These are phyloP conservation scores for Drosophila ogumai DNA, from an alignment of 1,140 invertebrate genomes.

Conservation along the genomic window DNA sequence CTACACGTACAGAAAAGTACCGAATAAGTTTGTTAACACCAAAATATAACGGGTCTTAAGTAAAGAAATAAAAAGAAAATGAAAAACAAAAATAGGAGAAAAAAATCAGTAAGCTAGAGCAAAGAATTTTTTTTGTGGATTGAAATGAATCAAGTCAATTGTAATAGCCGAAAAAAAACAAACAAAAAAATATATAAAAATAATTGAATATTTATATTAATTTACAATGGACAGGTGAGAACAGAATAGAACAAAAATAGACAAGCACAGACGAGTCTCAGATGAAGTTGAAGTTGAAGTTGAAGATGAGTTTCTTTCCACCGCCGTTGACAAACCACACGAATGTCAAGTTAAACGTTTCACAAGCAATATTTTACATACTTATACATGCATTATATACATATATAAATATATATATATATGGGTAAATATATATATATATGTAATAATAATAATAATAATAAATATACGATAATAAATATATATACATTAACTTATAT, in stretches of 20 bases:
- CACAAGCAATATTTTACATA: slow-evolving; percentile 82
- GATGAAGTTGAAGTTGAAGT: slow-evolving; percentile 4
- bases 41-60: slow-evolving; percentile 74
- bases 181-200: slow-evolving; percentile 12
- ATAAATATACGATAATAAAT: slow-evolving; percentile 45
- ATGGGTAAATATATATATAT: slow-evolving; percentile 41
- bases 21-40: slow-evolving; percentile 72
- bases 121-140: slow-evolving; percentile 54
- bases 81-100: slow-evolving; percentile 4
- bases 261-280: slow-evolving; percentile 21
- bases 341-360: slow-evolving; percentile 81
- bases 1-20: slow-evolving; percentile 41
- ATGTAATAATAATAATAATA: slow-evolving; percentile 24
- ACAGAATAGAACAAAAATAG: slow-evolving; percentile 9
- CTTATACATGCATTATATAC: slow-evolving; percentile 61
- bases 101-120: slow-evolving; percentile 51
- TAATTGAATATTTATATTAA: slow-evolving; percentile 43
- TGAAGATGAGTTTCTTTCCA: slow-evolving; percentile 42
- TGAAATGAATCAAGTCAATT: slow-evolving; percentile 65
- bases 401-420: slow-evolving; percentile 42
- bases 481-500: slow-evolving; percentile 54
- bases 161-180: slow-evolving; percentile 44
- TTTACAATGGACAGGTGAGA: slow-evolving; percentile 41
- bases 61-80: slow-evolving; percentile 21
- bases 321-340: slow-evolving; percentile 53